These are phyloP conservation scores for Ceratina australensis DNA, from an alignment of 1,140 invertebrate species.

Conservation along the genomic window DNA sequence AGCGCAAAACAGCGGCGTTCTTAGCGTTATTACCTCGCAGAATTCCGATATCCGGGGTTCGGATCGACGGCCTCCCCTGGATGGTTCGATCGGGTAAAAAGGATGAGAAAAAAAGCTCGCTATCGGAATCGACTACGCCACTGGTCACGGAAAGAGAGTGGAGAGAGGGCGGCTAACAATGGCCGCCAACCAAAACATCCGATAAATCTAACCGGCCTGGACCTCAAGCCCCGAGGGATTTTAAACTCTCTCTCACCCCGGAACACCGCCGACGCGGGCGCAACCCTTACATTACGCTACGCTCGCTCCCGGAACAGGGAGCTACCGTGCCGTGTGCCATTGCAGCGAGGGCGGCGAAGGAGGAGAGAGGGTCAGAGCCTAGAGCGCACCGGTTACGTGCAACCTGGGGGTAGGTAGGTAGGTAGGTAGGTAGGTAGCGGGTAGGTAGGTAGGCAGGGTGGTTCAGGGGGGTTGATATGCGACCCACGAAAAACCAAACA, in stretches of 20 bases:
- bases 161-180: conserved; percentile 75
- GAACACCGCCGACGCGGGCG: conserved; percentile 68
- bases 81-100: background rate
- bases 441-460: conserved; percentile 14
- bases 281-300: conserved; percentile 79
- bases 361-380: conserved; percentile 39
- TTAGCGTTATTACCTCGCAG: background rate
- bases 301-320: conserved; percentile 68
- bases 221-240: conserved; percentile 79
- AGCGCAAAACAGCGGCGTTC: conserved; percentile 2
- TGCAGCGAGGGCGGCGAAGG: conserved; percentile 59
- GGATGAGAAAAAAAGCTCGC: conserved; percentile 45
- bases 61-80: background rate
- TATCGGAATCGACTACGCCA: conserved; percentile 58
- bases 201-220: conserved; percentile 80
- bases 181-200: conserved; percentile 80
- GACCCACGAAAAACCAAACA: conserved; percentile 75
- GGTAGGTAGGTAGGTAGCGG: conserved; percentile 20
- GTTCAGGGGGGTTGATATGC: conserved; percentile 64
- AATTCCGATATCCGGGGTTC: conserved; percentile 8
- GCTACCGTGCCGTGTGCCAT: conserved; percentile 68
- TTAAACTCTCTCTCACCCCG: conserved; percentile 77
- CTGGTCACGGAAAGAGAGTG: conserved; percentile 59
- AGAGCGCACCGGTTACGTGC: conserved; percentile 29
- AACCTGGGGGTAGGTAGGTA: conserved; percentile 10